phyloP scores from a whole-genome alignment of 2,113 vertebrate species.

The Brienomyrus longianalis region DNA sequence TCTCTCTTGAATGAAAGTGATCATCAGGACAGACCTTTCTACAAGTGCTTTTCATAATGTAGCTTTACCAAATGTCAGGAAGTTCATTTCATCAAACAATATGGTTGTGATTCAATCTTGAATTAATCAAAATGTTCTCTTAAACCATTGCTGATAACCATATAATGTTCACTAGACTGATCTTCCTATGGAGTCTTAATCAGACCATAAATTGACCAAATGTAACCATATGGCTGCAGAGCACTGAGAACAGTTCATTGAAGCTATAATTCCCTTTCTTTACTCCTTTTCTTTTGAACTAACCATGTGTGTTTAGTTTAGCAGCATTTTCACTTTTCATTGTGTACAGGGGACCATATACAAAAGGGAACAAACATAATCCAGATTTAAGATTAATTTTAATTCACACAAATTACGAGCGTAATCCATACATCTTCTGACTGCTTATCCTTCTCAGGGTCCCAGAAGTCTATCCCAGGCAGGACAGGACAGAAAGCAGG shows the following conservation, averaged over 20 bases:
- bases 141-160: not conserved
- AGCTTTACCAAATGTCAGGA: not conserved
- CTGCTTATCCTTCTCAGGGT: not conserved
- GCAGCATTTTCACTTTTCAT: not conserved
- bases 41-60: not conserved
- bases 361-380: not conserved
- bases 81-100: not conserved
- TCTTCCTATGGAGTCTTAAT: not conserved
- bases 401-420: not conserved
- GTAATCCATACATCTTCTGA: not conserved
- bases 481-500: not conserved
- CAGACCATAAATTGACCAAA: not conserved
- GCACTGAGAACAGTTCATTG: not conserved
- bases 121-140: not conserved
- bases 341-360: not conserved
- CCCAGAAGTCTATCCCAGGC: not conserved
- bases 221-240: not conserved
- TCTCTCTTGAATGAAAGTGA: not conserved
- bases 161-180: not conserved
- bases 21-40: not conserved
- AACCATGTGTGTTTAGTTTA: not conserved
- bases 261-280: not conserved
- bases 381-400: not conserved
- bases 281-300: not conserved
- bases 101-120: not conserved